Evolutionary conservation across 2,888 invertebrate species (phyloP).

Genomic region (Drepanosiphum platanoidis): DNA sequence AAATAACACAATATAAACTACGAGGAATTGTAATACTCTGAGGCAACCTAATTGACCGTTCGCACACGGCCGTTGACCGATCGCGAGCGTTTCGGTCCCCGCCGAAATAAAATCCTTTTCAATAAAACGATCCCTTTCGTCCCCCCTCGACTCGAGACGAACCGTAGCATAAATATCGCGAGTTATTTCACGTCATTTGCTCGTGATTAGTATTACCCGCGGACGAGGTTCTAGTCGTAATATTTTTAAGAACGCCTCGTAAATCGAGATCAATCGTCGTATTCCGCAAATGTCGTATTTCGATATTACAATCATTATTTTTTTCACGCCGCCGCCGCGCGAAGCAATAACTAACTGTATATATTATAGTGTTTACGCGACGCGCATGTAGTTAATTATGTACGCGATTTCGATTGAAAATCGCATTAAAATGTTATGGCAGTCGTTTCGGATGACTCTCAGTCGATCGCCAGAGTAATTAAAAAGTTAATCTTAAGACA

Average conservation of each 20-base stretch:
- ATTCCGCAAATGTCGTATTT: background rate
- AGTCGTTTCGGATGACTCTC: slow-evolving; percentile 2
- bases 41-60: slow-evolving; percentile 8
- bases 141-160: background rate
- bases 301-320: too few relatives aligned
- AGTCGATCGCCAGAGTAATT: background rate
- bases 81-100: background rate
- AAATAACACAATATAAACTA: background rate
- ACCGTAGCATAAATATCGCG: background rate
- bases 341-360: background rate
- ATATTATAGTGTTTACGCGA: background rate
- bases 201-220: slow-evolving; percentile 26
- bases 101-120: background rate
- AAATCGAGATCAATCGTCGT: slow-evolving; percentile 39
- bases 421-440: background rate
- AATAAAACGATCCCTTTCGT: background rate
- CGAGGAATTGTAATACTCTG: background rate
- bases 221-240: background rate
- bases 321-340: background rate
- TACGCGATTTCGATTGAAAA: slow-evolving; percentile 9
- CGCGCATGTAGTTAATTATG: background rate
- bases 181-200: slow-evolving; percentile 19
- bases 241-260: slow-evolving; percentile 16
- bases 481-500: slow-evolving; percentile 19
- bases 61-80: background rate